Conservation (phyloP, 2,888 invertebrate genomes). For the Brachylomia viminalis region DNA sequence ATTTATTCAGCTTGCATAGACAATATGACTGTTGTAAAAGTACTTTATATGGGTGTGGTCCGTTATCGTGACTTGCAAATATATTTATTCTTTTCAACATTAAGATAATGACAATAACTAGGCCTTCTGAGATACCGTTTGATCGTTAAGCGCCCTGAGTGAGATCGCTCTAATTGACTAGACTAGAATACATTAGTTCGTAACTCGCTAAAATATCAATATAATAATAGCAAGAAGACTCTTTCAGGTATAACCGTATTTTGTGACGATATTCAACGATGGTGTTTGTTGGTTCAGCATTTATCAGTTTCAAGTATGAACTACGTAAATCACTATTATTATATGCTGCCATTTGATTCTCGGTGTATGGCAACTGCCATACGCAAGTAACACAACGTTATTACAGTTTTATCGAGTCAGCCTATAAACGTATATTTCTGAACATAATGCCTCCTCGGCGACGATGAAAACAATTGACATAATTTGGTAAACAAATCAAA, state of each 20-base stretch:
- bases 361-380: not conserved
- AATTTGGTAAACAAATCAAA: not conserved
- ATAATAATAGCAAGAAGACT: not conserved
- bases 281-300: not conserved
- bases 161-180: conserved; percentile 12
- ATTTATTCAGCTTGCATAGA: not conserved
- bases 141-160: conserved; percentile 8
- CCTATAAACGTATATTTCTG: not conserved
- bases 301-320: not conserved
- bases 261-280: not conserved
- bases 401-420: not conserved
- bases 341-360: not conserved
- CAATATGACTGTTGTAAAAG: not conserved
- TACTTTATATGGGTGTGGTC: not conserved
- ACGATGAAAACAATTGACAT: not conserved
- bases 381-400: conserved; percentile 1
- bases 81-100: not conserved
- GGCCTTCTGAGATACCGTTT: conserved; percentile 19
- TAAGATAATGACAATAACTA: not conserved
- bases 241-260: not conserved
- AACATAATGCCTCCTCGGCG: not conserved
- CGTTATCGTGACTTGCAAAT: conserved; percentile 22
- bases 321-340: conserved; percentile 10
- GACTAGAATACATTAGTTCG: not conserved
- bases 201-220: not conserved